These are phyloP conservation scores for Brachyalestes nurse DNA, from an alignment of 2,797 vertebrate genomes.

Conservation along the genomic window DNA sequence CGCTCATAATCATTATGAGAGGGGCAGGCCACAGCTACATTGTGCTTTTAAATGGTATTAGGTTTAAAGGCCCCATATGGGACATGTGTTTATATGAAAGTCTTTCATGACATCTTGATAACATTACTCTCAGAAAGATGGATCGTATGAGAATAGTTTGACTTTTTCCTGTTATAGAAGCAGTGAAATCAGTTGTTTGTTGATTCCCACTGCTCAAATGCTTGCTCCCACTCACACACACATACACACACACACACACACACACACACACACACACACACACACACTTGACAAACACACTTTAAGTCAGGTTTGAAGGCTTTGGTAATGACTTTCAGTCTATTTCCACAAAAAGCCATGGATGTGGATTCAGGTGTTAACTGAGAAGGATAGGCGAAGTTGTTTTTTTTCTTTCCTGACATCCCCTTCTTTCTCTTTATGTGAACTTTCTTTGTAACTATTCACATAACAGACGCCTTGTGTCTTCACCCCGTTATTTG, in stretches of 20 bases:
- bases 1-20: background rate
- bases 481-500: conserved; percentile 1
- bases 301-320: background rate
- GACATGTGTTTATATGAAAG: background rate
- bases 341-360: conserved; percentile 13
- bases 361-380: conserved; percentile 21
- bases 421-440: conserved; percentile 3
- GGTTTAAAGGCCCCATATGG: background rate
- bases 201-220: background rate
- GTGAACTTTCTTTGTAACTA: conserved; percentile 2
- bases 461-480: background rate
- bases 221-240: conserved; percentile 1
- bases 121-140: background rate
- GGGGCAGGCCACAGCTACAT: background rate
- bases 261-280: conserved; percentile 5
- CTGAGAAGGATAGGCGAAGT: conserved; percentile 9
- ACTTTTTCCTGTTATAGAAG: background rate
- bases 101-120: conserved; percentile 1
- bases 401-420: background rate
- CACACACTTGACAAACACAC: background rate
- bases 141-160: background rate
- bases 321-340: conserved; percentile 21
- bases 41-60: background rate
- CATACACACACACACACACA: background rate
- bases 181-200: background rate